Base-by-base conservation (phyloP, 2,888 invertebrate genomes). In the Bembecia ichneumoniformis region DNA sequence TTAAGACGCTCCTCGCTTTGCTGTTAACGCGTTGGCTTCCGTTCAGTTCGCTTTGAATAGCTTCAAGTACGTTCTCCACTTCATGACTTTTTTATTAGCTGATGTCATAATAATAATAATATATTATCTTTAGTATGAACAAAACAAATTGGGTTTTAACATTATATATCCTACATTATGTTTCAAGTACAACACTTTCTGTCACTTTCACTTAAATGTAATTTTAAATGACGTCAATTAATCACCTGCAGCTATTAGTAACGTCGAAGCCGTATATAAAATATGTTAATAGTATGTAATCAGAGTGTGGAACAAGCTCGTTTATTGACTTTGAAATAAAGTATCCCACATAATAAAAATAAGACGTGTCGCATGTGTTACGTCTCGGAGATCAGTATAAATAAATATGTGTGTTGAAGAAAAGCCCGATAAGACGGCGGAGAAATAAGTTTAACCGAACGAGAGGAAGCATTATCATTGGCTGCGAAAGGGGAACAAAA, bases 401-500 rank as follows among this genome's bases (percentile, higher is more conserved):
- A 80, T 83, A 84, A 83, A 84, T 82, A 84, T 83, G 82, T 78
- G 68, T 74, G 73, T 70, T 74, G 74, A 78, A 81, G 82, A 79
- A 81, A 80, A 84, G 74, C 75, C 76, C 77, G 83, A 87, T 86
- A 82, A 86, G 81, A 82, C 73, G 78, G 73, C 74, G 74, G 70
- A 79, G 81, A 86, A 86, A 86, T 86, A 86, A 83, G 84, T 84
- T 83, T 82, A 86, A 82, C 80, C 77, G 77, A 87, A 84, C 81
- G 81, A 77, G 79, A 79, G 81, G 84, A 79, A 78, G 82, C 84
- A 84, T 84, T 84, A 87, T 87, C 83, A 84, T 86, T 83, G 86
- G 87, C 82, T 80, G 71, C 75, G 76, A 83, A 84, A 75, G 65
- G 72, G 78, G 86, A 87, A 87, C 87, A 87, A 87, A 81, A 87